Evolutionary conservation across 2,797 vertebrate species (phyloP), one percentile per base, ranked within the genome.

Genomic region (Microchirus variegatus): DNA sequence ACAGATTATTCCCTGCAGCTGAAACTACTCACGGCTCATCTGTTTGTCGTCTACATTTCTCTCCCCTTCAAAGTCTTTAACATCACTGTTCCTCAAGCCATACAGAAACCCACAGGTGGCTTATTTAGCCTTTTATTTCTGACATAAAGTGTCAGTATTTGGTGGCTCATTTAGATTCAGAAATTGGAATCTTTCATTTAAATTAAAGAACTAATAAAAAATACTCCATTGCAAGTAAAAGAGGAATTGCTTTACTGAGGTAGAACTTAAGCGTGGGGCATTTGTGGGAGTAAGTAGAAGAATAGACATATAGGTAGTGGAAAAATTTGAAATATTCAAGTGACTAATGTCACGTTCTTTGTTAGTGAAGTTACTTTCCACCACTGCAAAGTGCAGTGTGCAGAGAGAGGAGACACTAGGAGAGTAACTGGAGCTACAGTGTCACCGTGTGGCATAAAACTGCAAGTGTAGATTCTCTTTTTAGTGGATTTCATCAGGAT

Each of bases 1-100:
- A 64, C 53, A 62, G 49, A 52, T 80, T 62, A 81, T 74, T 77
- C 62, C 49, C 46, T 40, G 45, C 84, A 89, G 69, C 80, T 86
- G 84, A 66, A 41, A 22, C 52, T 42, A 54, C 65, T 75, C 49
- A 61, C 45, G n/a, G 43, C 36, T 71, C 67, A 78, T 83, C 70
- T 85, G 80, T 68, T 43, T 47, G 53, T 57, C 7, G 7, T 69
- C 69, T 64, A 46, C 43, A 53, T 59, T 54, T 72, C 63, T 69
- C 59, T 68, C 58, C 59, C 61, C 36, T 67, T 63, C 31, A 52
- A 49, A 68, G 59, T 59, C 53, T 68, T 73, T 43, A 59, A 17
- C 37, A 51, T 18, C 1, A 0, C 13, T 58, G 26, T 50, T 72
- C 53, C 17, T 67, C 38, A 71, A 44, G n/a, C 15, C 15, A 8